Evolutionary conservation across 2,113 vertebrate genomes (phyloP).

Genomic region (Heptranchias perlo): DNA sequence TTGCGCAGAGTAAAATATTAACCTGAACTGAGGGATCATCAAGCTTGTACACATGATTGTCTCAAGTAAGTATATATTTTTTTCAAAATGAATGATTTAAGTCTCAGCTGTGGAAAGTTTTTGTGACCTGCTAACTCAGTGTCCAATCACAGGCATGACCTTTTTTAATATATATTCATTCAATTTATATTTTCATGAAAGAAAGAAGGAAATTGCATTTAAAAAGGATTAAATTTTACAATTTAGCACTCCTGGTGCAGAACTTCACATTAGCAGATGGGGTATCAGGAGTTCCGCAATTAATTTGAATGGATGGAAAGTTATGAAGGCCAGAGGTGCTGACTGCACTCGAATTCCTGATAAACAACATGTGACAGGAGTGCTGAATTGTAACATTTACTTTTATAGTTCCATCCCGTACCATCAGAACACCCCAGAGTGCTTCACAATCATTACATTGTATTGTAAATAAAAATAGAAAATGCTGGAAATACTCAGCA

Average conservation of each 20-base stretch:
- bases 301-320: background rate
- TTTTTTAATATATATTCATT: background rate
- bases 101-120: too few species aligned
- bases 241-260: background rate
- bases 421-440: background rate
- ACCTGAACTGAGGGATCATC: background rate
- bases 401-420: background rate
- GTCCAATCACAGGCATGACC: background rate
- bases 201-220: background rate
- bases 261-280: background rate
- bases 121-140: background rate
- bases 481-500: too few species aligned
- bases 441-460: background rate
- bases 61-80: background rate
- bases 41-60: background rate
- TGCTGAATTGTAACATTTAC: background rate
- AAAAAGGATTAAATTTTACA: background rate
- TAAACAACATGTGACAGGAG: background rate
- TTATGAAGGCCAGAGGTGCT: background rate
- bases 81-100: background rate
- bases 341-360: background rate
- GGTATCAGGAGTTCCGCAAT: background rate
- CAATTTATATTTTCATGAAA: background rate
- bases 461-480: too few species aligned
- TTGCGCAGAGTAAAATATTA: background rate